phyloP scores from a whole-genome alignment of 2,888 invertebrate species.

The Cantharis lateralis region DNA sequence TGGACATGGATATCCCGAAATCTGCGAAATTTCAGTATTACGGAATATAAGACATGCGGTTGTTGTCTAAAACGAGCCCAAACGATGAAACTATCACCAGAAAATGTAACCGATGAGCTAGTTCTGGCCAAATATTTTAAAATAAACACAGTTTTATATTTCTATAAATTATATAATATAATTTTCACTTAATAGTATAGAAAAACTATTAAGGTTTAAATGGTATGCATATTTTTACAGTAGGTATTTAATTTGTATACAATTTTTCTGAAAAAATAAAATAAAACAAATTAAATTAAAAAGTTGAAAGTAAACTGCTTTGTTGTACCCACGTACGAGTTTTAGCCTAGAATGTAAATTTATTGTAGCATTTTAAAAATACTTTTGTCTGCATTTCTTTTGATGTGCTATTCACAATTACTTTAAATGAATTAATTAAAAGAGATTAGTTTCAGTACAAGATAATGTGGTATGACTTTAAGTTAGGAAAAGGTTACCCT shows the following conservation, averaged over 20 bases:
- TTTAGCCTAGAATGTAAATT: background rate
- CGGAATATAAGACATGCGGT: no score
- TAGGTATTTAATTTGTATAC: background rate
- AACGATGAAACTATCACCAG: no score
- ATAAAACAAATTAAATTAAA: background rate
- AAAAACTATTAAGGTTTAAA: no score
- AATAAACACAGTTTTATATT: no score
- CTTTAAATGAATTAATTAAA: background rate
- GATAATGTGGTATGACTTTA: background rate
- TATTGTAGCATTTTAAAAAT: background rate
- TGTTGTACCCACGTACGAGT: background rate
- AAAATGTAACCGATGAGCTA: no score
- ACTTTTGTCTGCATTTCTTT: background rate
- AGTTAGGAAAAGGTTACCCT: background rate
- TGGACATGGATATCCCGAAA: no score
- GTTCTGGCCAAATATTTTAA: no score
- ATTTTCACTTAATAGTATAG: no score
- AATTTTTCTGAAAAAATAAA: background rate
- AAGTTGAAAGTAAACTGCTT: background rate
- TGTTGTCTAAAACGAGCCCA: no score
- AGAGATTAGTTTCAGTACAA: background rate
- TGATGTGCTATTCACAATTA: background rate
- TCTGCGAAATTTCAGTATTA: no score
- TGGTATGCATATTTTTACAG: background rate
- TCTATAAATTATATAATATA: no score